phyloP scores from a whole-genome alignment of 2,888 invertebrate species.

The Prenolepis imparis region DNA sequence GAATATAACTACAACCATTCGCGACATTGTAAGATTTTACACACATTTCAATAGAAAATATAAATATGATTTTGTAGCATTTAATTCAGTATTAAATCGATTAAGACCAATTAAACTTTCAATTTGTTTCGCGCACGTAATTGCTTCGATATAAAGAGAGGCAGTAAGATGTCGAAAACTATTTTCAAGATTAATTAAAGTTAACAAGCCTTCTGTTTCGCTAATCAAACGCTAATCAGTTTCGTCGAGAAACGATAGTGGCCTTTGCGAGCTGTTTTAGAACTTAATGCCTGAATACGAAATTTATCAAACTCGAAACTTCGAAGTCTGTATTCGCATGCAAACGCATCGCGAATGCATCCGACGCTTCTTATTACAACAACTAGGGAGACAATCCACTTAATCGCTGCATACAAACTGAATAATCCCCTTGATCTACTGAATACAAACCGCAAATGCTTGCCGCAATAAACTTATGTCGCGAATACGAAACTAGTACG shows the following conservation, averaged over 20 bases:
- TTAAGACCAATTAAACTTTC: neutral
- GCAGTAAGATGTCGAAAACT: constrained; percentile 27
- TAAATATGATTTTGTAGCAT: neutral
- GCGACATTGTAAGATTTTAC: constrained; percentile 4
- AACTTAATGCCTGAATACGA: constrained; percentile 54
- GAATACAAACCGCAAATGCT: constrained; percentile 47
- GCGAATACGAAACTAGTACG: constrained; percentile 32
- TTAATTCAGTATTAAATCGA: neutral
- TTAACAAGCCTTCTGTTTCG: constrained; percentile 53
- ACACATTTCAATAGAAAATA: neutral
- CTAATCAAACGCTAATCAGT: constrained; percentile 52
- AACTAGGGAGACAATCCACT: constrained; percentile 52
- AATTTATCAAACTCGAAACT: constrained; percentile 57
- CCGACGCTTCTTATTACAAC: constrained; percentile 54
- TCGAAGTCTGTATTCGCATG: constrained; percentile 47
- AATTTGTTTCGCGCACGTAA: neutral
- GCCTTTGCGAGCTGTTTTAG: constrained; percentile 49
- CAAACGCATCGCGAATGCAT: constrained; percentile 52
- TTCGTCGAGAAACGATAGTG: constrained; percentile 25
- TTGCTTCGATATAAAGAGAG: constrained; percentile 26
- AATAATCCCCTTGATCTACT: constrained; percentile 55
- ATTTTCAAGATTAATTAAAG: constrained; percentile 51
- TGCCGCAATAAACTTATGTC: constrained; percentile 50
- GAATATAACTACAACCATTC: constrained; percentile 1
- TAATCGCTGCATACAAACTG: constrained; percentile 54